Conservation (phyloP, 2,113 vertebrate genomes). For the Psilopsiagon aurifrons region DNA sequence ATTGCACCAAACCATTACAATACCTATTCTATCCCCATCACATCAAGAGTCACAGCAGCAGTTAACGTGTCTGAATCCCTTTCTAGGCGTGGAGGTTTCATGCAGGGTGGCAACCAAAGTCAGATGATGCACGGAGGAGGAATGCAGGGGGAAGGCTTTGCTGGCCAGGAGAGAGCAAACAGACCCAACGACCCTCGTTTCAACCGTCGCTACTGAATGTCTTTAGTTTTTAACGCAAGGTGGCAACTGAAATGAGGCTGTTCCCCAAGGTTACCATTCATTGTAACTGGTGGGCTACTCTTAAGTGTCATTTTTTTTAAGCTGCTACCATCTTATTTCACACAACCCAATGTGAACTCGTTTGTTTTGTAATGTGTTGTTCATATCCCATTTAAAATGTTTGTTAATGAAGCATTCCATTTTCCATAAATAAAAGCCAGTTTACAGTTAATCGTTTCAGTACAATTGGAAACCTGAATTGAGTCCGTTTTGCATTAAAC, state of each 20-base stretch:
- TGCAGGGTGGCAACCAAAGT: conserved; percentile 86
- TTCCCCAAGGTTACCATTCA: conserved; percentile 61
- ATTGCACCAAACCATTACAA: neutral
- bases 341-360: conserved; percentile 76
- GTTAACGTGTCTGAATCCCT: neutral
- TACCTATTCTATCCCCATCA: neutral
- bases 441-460: conserved; percentile 28
- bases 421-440: conserved; percentile 66
- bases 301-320: conserved; percentile 76
- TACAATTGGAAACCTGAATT: neutral
- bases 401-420: conserved; percentile 73
- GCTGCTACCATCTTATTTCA: conserved; percentile 77
- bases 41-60: neutral
- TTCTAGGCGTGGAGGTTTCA: conserved; percentile 85
- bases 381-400: conserved; percentile 52
- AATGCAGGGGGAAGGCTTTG: conserved; percentile 87
- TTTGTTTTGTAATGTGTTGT: conserved; percentile 79
- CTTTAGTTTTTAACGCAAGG: conserved; percentile 52
- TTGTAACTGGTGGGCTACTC: conserved; percentile 56
- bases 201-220: conserved; percentile 78
- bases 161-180: conserved; percentile 78
- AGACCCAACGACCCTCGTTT: conserved; percentile 78
- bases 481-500: neutral
- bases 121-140: conserved; percentile 86
- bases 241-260: conserved; percentile 45